These are phyloP conservation scores for Ctenopoma multispine DNA, from an alignment of 2,797 vertebrate genomes.

Conservation along the genomic window DNA sequence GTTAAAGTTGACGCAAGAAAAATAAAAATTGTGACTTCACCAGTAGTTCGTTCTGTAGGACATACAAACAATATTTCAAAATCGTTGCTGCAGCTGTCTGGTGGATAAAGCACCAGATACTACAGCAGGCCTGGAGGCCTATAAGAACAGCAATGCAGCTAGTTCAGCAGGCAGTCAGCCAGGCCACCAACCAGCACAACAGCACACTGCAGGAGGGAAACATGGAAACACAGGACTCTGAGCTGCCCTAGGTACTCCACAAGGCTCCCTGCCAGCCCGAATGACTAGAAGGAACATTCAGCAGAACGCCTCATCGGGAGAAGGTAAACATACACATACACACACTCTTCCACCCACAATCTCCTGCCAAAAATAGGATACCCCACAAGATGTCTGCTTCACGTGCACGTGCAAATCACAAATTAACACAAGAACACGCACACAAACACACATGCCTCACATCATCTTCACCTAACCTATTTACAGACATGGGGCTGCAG, in stretches of 20 bases:
- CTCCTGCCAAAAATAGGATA: slow-evolving; percentile 58
- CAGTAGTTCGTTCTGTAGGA: slow-evolving; percentile 21
- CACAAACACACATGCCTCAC: neutral
- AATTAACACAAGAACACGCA: slow-evolving; percentile 29
- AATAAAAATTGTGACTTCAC: neutral
- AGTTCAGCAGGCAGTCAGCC: slow-evolving; percentile 49
- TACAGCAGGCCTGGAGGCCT: slow-evolving; percentile 34
- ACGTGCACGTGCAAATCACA: slow-evolving; percentile 26
- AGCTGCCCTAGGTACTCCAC: slow-evolving; percentile 38
- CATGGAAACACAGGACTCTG: slow-evolving; percentile 17
- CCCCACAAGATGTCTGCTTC: slow-evolving; percentile 42
- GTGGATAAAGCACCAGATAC: slow-evolving; percentile 32
- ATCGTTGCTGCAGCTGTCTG: slow-evolving; percentile 42
- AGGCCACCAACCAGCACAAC: slow-evolving; percentile 43
- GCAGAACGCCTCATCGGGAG: slow-evolving; percentile 46
- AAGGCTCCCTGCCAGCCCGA: slow-evolving; percentile 39
- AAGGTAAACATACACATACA: slow-evolving; percentile 59
- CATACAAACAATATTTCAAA: slow-evolving; percentile 14
- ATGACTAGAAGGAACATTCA: slow-evolving; percentile 50
- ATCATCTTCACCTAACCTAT: slow-evolving; percentile 72
- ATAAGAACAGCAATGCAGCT: slow-evolving; percentile 37
- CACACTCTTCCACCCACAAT: slow-evolving; percentile 30
- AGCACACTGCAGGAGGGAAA: slow-evolving; percentile 44
- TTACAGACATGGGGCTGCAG: slow-evolving; percentile 71
- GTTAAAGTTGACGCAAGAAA: neutral